Base-by-base conservation (phyloP, 2,113 vertebrate genomes). In the Ameiurus melas region DNA sequence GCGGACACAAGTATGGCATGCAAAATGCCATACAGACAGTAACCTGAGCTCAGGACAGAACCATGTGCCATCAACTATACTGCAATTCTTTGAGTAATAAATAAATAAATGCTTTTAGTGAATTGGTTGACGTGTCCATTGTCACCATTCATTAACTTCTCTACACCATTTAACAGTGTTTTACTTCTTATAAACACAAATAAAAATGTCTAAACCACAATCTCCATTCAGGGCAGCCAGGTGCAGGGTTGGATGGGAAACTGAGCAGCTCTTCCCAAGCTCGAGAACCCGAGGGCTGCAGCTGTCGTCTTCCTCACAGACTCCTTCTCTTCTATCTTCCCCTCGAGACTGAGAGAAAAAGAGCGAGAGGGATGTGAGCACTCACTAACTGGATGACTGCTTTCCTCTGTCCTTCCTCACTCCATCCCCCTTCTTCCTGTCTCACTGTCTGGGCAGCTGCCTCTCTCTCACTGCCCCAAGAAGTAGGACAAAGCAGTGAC, bases 381-480 rank as follows among this genome's bases (percentile, higher is more conserved):
- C 33, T 47, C 70, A 60, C 71, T 82, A 66, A 53, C 85, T 81
- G 84, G 62, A 39, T 66, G 53, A 66, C 71, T 53, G 62, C 17
- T 27, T 70, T 71, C 55, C 70, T 71, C 47, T 81, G n/a, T 64
- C 62, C 80, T 57, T 5, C 51, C 60, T 3, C 36, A 39, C 75
- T 60, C 68, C 87, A 47, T 0, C 17, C n/a, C 36, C 43, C 83
- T n/a, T 6, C 55, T 57, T 8, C 64, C 60, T 4, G 25, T 25
- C 43, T 79, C 47, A 4, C 80, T n/a, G 71, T 90, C 80, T 87
- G 78, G 91, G 93, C 95, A 95, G 94, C 95, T 95, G 95, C 92
- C 88, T 25, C 89, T 92, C 93, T 94, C 93, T 90, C 92, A 92
- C 90, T 89, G 90, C 77, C 85, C 88, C 33, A 81, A 88, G 90